Evolutionary conservation across 2,113 vertebrate genomes (phyloP).

Genomic region (Patagioenas fasciata): DNA sequence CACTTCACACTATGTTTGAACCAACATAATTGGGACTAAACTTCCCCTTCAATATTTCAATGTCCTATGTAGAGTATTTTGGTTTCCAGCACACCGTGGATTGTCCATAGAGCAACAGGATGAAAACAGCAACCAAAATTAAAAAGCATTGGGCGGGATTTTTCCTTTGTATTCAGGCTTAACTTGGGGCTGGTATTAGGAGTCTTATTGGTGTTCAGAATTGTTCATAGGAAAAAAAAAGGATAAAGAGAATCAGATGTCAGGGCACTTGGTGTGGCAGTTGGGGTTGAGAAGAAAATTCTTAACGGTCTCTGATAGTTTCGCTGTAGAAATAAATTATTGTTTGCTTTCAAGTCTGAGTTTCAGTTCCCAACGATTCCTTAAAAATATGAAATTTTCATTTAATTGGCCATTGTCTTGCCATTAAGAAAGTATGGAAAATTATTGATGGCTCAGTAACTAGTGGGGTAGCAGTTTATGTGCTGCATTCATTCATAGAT

Average conservation of each 20-base stretch:
- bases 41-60: neutral
- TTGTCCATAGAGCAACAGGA: neutral
- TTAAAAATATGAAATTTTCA: neutral
- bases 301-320: neutral
- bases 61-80: neutral
- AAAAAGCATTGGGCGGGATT: neutral
- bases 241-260: neutral
- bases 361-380: neutral
- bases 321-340: neutral
- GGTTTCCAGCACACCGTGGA: neutral
- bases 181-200: neutral
- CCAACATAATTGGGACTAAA: neutral
- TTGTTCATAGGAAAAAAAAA: neutral
- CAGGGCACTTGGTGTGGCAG: neutral
- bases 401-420: neutral
- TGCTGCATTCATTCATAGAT: neutral
- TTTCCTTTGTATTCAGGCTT: neutral
- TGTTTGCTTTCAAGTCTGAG: neutral
- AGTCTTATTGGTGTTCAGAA: neutral
- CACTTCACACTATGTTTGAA: neutral
- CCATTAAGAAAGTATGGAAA: neutral
- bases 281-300: neutral
- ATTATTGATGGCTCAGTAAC: neutral
- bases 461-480: neutral
- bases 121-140: neutral